phyloP scores from a whole-genome alignment of 53 echinoderm and acorn worm genomes.

The Henricia sp. region DNA sequence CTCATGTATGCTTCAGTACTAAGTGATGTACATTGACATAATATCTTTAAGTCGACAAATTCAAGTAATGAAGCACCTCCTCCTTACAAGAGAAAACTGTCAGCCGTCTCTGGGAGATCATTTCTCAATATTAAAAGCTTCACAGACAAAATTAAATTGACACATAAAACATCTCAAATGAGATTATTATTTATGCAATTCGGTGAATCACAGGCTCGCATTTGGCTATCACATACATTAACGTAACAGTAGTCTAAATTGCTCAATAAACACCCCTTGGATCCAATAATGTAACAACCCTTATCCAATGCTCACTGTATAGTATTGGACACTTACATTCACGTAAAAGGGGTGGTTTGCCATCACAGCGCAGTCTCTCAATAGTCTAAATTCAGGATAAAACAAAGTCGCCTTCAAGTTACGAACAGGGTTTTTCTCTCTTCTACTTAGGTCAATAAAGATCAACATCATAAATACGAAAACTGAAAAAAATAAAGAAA shows the following conservation, averaged over 20 bases:
- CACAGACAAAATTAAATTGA: constrained; percentile 42
- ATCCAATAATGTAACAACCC: constrained; percentile 19
- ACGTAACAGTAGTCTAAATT: constrained; percentile 52
- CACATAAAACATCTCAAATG: constrained; percentile 51
- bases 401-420: constrained; percentile 34
- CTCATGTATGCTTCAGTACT: constrained; percentile 44
- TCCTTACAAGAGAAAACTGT: background rate
- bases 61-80: constrained; percentile 8
- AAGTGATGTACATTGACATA: constrained; percentile 40
- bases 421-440: background rate
- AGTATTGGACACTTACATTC: constrained; percentile 23
- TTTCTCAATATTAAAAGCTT: constrained; percentile 12
- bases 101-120: background rate
- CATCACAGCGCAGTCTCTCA: constrained; percentile 23
- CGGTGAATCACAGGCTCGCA: constrained; percentile 34
- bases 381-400: constrained; percentile 39
- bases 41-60: constrained; percentile 28
- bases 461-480: constrained; percentile 26
- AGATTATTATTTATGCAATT: constrained; percentile 31
- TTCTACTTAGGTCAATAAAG: constrained; percentile 37
- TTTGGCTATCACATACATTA: constrained; percentile 50
- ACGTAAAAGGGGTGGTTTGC: constrained; percentile 34
- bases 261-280: constrained; percentile 31
- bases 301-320: background rate
- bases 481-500: constrained; percentile 5